Conservation (phyloP, 1,140 invertebrate species). For the Ooceraea biroi region DNA sequence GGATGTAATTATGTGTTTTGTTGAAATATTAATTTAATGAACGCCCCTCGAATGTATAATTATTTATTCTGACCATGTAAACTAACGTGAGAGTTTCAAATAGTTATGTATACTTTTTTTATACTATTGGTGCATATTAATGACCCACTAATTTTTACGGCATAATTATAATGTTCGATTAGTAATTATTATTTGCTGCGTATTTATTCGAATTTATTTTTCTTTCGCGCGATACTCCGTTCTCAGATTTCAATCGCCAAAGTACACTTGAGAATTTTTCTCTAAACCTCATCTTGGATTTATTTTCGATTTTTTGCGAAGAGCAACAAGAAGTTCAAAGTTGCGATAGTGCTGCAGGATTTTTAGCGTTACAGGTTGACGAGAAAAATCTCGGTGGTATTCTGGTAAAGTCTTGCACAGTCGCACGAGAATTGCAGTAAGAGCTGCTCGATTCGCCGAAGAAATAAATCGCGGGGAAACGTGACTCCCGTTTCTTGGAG, state of each 20-base stretch:
- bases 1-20: background rate
- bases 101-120: background rate
- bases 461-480: slow-evolving; percentile 58
- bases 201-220: background rate
- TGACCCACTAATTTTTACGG: background rate
- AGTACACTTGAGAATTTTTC: background rate
- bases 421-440: slow-evolving; percentile 37
- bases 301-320: background rate
- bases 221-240: background rate
- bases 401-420: background rate
- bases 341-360: background rate
- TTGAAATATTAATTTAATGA: background rate
- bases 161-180: background rate
- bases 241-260: background rate
- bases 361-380: slow-evolving; percentile 1
- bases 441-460: slow-evolving; percentile 32
- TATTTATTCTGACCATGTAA: background rate
- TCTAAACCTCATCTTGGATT: slow-evolving; percentile 4
- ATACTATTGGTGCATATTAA: background rate
- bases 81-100: too few species aligned
- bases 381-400: slow-evolving; percentile 39
- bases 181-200: background rate
- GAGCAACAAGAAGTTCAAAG: slow-evolving; percentile 1
- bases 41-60: background rate
- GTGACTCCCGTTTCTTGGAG: slow-evolving; percentile 28